Conservation (phyloP, 2,113 vertebrate species). For the Cranoglanis bouderius region DNA sequence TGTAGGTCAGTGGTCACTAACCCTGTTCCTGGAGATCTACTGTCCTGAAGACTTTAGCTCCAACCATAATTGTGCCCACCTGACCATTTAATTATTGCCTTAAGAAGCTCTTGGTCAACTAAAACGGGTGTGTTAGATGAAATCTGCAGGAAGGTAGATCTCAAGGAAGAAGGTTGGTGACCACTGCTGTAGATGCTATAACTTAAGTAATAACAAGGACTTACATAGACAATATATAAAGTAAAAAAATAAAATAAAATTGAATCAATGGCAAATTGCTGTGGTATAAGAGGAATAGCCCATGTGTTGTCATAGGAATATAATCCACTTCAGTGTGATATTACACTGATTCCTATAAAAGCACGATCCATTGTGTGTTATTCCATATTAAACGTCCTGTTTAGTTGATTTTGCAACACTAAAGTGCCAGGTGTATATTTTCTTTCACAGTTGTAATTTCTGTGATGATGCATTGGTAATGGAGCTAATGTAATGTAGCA, state of each 20-base stretch:
- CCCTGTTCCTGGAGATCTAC: too few species aligned
- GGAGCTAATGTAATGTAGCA: conserved; percentile 3
- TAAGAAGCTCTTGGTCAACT: too few species aligned
- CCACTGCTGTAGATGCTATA: neutral
- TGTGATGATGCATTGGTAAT: conserved; percentile 12
- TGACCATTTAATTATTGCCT: too few species aligned
- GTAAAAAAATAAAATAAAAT: neutral
- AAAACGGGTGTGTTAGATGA: too few species aligned
- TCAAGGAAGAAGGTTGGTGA: too few species aligned
- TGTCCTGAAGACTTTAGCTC: too few species aligned
- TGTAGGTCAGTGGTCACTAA: neutral
- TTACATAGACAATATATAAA: neutral
- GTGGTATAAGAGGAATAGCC: neutral
- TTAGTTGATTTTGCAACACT: neutral
- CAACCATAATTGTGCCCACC: too few species aligned
- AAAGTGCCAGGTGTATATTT: neutral
- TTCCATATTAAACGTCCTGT: neutral
- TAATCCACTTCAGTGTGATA: neutral
- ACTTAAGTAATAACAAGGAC: neutral
- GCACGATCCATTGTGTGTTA: neutral
- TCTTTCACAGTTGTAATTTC: neutral
- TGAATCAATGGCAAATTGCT: neutral
- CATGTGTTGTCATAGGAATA: neutral
- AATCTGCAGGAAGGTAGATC: too few species aligned
- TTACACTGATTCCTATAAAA: neutral